Percentiles rank a stretch among this genome's conserved stretches.
Evolutionary conservation across 2,797 vertebrate species (phyloP).

Genomic region (Sparidentex hasta): DNA sequence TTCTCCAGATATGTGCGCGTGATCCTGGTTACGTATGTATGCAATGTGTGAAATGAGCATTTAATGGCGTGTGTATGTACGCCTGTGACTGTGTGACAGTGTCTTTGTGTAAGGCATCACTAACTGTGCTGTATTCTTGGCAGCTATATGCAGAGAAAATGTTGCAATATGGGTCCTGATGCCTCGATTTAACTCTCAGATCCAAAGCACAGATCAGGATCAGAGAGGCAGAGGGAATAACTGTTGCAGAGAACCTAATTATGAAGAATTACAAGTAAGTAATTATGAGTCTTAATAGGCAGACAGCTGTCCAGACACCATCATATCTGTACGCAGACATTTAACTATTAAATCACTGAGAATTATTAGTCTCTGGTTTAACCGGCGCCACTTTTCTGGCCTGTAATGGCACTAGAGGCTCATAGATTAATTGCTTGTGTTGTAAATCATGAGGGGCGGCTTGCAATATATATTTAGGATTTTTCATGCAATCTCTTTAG

Average conservation of each 20-base stretch:
- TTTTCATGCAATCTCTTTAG: too few relatives aligned
- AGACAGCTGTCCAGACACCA: too few relatives aligned
- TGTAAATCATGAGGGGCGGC: too few relatives aligned
- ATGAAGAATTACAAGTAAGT: neutral
- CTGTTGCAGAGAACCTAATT: neutral
- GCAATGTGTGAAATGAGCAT: conserved; percentile 14
- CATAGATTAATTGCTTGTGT: too few relatives aligned
- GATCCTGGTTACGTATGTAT: conserved; percentile 20
- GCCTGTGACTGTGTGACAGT: neutral
- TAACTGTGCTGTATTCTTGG: conserved; percentile 44
- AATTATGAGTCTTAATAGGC: neutral
- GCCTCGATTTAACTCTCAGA: conserved; percentile 13
- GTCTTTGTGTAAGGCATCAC: conserved; percentile 31
- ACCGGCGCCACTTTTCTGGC: too few relatives aligned
- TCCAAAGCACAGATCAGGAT: conserved; percentile 7
- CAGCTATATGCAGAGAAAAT: conserved; percentile 40
- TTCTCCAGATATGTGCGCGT: conserved; percentile 27
- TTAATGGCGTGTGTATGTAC: neutral
- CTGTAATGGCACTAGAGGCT: too few relatives aligned
- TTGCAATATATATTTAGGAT: neutral
- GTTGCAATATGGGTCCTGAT: conserved; percentile 36
- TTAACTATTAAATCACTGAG: too few relatives aligned
- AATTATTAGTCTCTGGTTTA: too few relatives aligned
- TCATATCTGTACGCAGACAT: too few relatives aligned
- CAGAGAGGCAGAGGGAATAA: neutral